A percentile compares a stretch with the other conserved stretches of the same genome.
Evolutionary conservation across 2,888 invertebrate species (phyloP).

Genomic region (Tricholauxania praeusta): DNA sequence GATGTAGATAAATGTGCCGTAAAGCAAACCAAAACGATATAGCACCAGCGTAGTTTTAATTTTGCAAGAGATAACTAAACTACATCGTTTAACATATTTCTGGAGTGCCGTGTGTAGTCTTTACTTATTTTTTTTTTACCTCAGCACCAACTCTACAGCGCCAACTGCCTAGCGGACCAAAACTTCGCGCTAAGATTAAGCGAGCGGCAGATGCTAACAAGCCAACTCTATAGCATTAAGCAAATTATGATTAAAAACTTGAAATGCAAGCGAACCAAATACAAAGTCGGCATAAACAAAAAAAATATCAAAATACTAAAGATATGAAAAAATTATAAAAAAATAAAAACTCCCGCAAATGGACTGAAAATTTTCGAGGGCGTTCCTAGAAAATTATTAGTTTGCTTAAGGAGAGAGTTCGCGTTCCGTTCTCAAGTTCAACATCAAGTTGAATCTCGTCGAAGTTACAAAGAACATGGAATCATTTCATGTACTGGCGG

Average conservation of each 20-base stretch:
- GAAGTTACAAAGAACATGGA: constrained; percentile 14
- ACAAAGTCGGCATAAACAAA: not conserved
- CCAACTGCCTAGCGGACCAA: no score
- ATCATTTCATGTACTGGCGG: constrained; percentile 15
- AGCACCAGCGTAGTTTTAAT: no score
- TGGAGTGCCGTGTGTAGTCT: no score
- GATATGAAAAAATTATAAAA: not conserved
- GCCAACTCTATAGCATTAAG: not conserved
- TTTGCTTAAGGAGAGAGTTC: constrained; percentile 54
- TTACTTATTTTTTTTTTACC: no score
- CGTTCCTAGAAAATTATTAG: constrained; percentile 61
- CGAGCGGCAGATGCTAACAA: constrained; percentile 21
- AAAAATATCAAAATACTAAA: constrained; percentile 3
- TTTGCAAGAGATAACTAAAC: no score
- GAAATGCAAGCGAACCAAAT: not conserved
- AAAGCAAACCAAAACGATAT: no score
- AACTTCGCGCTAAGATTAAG: not conserved
- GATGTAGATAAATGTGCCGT: no score
- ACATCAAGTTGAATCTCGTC: not conserved
- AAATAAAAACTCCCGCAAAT: constrained; percentile 7
- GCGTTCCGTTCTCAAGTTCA: constrained; percentile 7
- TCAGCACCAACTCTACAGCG: no score
- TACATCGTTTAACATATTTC: no score
- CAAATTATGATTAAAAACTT: constrained; percentile 20
- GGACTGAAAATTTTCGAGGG: constrained; percentile 48